Percentiles rank a stretch among this genome's conserved stretches.
These are phyloP conservation scores for Pterocles burchelli DNA, from an alignment of 2,113 vertebrate species.

Conservation along the genomic window DNA sequence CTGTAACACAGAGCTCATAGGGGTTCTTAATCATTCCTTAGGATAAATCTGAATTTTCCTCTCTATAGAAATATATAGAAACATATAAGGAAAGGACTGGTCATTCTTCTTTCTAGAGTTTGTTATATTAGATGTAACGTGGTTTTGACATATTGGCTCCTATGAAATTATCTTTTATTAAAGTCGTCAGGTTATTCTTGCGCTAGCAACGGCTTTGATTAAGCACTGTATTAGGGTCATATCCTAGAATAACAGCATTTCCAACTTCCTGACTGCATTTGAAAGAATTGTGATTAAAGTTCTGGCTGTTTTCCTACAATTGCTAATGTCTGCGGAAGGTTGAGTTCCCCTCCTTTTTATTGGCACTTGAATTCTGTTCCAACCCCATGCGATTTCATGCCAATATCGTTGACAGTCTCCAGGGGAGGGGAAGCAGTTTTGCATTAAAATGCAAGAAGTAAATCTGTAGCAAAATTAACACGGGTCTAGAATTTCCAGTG, in stretches of 20 bases:
- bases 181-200: slow-evolving; percentile 68
- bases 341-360: slow-evolving; percentile 48
- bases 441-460: slow-evolving; percentile 68
- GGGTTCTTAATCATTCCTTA: neutral
- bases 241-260: slow-evolving; percentile 71
- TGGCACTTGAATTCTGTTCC: slow-evolving; percentile 35
- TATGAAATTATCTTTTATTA: slow-evolving; percentile 68
- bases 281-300: slow-evolving; percentile 78
- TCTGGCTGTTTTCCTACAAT: slow-evolving; percentile 70
- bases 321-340: slow-evolving; percentile 60
- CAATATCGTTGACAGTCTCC: slow-evolving; percentile 51
- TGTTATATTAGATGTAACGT: slow-evolving; percentile 36
- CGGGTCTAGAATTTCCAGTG: slow-evolving; percentile 37
- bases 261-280: slow-evolving; percentile 71
- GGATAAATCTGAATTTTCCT: neutral
- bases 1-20: neutral
- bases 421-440: neutral
- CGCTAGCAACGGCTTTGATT: slow-evolving; percentile 74
- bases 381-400: slow-evolving; percentile 23
- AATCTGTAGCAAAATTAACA: slow-evolving; percentile 72
- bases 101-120: slow-evolving; percentile 2
- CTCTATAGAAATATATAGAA: neutral
- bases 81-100: neutral
- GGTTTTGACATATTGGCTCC: slow-evolving; percentile 53
- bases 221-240: slow-evolving; percentile 76